Conservation (phyloP, 1,140 invertebrate genomes). For the Amphibalanus amphitrite region DNA sequence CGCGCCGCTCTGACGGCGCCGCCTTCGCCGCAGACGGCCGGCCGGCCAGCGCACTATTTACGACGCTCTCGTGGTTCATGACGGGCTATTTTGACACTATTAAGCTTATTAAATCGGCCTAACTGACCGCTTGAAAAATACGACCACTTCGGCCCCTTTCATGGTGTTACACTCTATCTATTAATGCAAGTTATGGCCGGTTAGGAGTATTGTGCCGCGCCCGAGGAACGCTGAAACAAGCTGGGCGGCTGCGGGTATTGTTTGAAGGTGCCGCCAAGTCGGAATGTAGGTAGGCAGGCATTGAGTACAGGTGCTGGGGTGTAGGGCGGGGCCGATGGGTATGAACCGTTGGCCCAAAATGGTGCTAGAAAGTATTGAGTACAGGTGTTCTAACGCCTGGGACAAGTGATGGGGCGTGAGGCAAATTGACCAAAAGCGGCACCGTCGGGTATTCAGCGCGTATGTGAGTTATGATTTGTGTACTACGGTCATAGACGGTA, state of each 20-base stretch:
- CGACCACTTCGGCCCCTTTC: neutral
- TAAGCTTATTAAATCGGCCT: neutral
- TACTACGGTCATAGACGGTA: too few species aligned
- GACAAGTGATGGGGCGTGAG: too few species aligned
- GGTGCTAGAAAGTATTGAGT: too few species aligned
- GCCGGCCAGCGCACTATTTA: neutral
- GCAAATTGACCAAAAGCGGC: too few species aligned
- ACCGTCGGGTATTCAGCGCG: too few species aligned
- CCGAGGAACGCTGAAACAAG: neutral
- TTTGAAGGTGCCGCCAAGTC: neutral
- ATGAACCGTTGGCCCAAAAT: too few species aligned
- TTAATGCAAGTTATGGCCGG: neutral
- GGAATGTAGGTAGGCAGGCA: too few species aligned
- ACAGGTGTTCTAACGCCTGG: too few species aligned
- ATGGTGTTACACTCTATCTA: conserved; percentile 1
- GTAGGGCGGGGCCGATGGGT: too few species aligned
- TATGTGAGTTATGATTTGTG: too few species aligned
- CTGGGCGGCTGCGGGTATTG: neutral
- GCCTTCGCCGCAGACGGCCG: neutral
- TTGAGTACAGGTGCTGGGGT: too few species aligned
- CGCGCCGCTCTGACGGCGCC: neutral
- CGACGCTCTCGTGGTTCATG: neutral
- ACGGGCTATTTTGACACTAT: conserved; percentile 1
- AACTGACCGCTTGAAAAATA: neutral
- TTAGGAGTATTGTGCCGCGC: neutral